Percentiles rank a stretch among this genome's conserved stretches.
These are phyloP conservation scores for Poeciliopsis presidionis DNA, from an alignment of 2,797 vertebrate genomes.

Conservation along the genomic window DNA sequence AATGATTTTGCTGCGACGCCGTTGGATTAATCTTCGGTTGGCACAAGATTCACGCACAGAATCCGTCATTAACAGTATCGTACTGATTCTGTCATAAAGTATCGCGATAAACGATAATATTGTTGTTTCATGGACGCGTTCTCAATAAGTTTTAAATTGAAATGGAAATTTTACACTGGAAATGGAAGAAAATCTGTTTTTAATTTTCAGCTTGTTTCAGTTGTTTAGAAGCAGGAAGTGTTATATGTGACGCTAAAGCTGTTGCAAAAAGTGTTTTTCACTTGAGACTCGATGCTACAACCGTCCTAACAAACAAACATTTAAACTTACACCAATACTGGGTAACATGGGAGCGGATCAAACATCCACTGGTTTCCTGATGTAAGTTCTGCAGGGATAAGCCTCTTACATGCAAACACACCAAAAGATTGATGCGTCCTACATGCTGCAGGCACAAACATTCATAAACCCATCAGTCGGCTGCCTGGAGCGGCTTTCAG, in stretches of 20 bases:
- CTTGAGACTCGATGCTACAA: neutral
- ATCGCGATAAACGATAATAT: no score
- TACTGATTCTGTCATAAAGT: no score
- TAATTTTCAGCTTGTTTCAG: neutral
- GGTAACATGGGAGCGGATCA: constrained; percentile 24
- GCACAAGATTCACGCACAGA: neutral
- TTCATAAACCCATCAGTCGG: constrained; percentile 10
- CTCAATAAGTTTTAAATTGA: neutral
- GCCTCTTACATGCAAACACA: constrained; percentile 46
- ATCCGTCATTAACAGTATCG: no score
- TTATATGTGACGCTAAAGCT: neutral
- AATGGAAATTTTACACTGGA: no score
- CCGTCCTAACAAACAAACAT: neutral
- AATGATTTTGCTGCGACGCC: neutral
- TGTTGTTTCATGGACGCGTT: no score
- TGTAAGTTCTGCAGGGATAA: constrained; percentile 49
- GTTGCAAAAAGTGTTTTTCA: neutral
- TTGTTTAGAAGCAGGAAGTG: neutral
- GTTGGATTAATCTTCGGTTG: neutral
- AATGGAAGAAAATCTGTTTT: no score
- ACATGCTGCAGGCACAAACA: constrained; percentile 9
- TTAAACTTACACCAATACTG: neutral
- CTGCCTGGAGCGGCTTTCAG: neutral
- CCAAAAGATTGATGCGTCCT: constrained; percentile 8
- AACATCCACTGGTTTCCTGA: constrained; percentile 43